Base-by-base conservation (phyloP, 2,888 invertebrate species). In the Bellardia pandia region DNA sequence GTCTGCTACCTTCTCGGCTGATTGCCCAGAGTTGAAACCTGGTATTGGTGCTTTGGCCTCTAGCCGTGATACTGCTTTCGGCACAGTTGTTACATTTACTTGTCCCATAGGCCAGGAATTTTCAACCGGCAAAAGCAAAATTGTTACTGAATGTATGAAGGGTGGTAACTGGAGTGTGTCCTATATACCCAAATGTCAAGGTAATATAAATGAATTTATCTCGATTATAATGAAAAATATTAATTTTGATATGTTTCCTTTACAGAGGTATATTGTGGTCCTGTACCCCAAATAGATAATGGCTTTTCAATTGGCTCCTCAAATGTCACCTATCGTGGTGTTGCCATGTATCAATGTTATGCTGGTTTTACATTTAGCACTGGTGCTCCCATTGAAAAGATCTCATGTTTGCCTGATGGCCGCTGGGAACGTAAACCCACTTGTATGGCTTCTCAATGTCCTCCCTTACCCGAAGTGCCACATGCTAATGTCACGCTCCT, bases 271-370 rank as follows among this genome's bases (percentile, higher is more conserved):
- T 99, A 99, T 93, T 99, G 99, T 93, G 98, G 98, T 79, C 98
- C 99, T 37, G 99, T 99, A 69, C 99, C 99, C 79, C 99, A 99
- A 95, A 99, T 99, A 88, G 98, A 98, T 92, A 99, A 99, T 93
- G 99, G 99, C 69, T 99, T 98, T 94, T 98, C 98, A 3, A 98
- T 98, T 92, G 98, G 98, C 69, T 98, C 99, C 0, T 97, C 98
- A 4, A 99, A 99, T 93, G 99, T 99, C 8, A 99, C 98, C 0
- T 99, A 98, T 92, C 95, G 96, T 88, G 99, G 98, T 51, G 95
- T 98, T 89, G 98, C 98, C 79, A 98, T 98, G 93, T 99, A 99
- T 93, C 98, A 98, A 92, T 99, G 99, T 92, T 99, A 99, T 93
- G 98, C 98, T 77, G 99, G 98, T 62, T 98, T 98, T 92, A 98